phyloP scores from a whole-genome alignment of 2,888 invertebrate genomes.

The Erpobdella octoculata region DNA sequence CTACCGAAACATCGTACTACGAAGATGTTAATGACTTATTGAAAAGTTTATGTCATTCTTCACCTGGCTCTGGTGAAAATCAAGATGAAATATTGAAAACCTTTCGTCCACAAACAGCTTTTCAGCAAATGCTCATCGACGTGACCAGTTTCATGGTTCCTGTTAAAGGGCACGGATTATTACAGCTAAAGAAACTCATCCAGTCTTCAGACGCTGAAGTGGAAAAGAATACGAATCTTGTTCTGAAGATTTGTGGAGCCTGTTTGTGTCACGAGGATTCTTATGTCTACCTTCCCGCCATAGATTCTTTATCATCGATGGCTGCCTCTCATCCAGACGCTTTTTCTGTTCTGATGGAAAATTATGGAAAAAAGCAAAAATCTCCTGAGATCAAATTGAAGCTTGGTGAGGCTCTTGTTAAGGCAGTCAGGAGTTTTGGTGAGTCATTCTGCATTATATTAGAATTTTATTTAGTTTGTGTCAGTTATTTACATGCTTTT shows the following conservation, averaged over 20 bases:
- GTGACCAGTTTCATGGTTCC: constrained; percentile 67
- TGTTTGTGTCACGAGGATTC: constrained; percentile 71
- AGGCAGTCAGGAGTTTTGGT: constrained; percentile 67
- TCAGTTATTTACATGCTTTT: no score
- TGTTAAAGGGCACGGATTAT: constrained; percentile 72
- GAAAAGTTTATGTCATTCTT: background rate
- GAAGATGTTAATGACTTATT: background rate
- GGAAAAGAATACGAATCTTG: constrained; percentile 53
- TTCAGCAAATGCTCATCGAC: constrained; percentile 56
- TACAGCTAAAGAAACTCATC: constrained; percentile 66
- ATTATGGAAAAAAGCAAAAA: constrained; percentile 54
- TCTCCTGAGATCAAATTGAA: constrained; percentile 57
- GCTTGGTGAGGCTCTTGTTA: constrained; percentile 71
- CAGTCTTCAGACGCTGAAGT: constrained; percentile 62
- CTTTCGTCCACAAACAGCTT: background rate
- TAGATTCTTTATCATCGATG: constrained; percentile 67
- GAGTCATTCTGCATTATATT: no score
- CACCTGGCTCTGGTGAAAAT: no score
- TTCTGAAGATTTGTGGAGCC: constrained; percentile 69
- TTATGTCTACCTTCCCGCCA: constrained; percentile 71
- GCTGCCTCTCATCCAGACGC: constrained; percentile 63
- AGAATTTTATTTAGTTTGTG: no score
- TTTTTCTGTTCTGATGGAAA: constrained; percentile 65
- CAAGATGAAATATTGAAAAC: background rate
- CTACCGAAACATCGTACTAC: background rate